These are phyloP conservation scores for Drosophila biarmipes DNA, from an alignment of 1,140 invertebrate species.

Conservation along the genomic window DNA sequence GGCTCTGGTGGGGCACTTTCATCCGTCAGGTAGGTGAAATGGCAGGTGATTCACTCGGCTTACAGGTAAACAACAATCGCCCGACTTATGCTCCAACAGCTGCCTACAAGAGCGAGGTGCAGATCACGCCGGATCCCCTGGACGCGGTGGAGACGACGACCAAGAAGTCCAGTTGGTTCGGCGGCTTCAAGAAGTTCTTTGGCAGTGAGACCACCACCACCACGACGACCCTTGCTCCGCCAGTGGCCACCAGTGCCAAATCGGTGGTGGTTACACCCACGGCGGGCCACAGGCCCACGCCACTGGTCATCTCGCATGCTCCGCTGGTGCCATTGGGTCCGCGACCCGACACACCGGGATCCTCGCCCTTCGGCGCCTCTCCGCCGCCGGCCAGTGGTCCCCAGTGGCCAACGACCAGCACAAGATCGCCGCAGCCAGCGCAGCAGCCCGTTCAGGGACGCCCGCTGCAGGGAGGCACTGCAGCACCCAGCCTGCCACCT, in stretches of 20 bases:
- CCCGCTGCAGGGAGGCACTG: background rate
- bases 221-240: slow-evolving; percentile 27
- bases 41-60: background rate
- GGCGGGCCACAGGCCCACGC: slow-evolving; percentile 63
- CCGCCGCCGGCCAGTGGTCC: slow-evolving; percentile 37
- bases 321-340: slow-evolving; percentile 75
- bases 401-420: slow-evolving; percentile 57
- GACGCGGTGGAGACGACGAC: slow-evolving; percentile 66
- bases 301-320: slow-evolving; percentile 72
- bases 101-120: slow-evolving; percentile 70
- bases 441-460: slow-evolving; percentile 5
- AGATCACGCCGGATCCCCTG: slow-evolving; percentile 70
- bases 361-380: slow-evolving; percentile 59
- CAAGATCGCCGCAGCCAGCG: background rate
- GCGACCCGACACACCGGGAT: slow-evolving; percentile 70
- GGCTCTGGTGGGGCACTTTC: slow-evolving; percentile 59
- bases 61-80: background rate
- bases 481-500: slow-evolving; percentile 59
- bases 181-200: slow-evolving; percentile 67
- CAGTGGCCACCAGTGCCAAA: slow-evolving; percentile 22
- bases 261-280: slow-evolving; percentile 18
- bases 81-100: slow-evolving; percentile 18
- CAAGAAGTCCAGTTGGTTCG: slow-evolving; percentile 79
- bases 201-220: slow-evolving; percentile 43
- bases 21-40: slow-evolving; percentile 60